Conservation (phyloP, 2,888 invertebrate genomes). For the Rotaria socialis region DNA sequence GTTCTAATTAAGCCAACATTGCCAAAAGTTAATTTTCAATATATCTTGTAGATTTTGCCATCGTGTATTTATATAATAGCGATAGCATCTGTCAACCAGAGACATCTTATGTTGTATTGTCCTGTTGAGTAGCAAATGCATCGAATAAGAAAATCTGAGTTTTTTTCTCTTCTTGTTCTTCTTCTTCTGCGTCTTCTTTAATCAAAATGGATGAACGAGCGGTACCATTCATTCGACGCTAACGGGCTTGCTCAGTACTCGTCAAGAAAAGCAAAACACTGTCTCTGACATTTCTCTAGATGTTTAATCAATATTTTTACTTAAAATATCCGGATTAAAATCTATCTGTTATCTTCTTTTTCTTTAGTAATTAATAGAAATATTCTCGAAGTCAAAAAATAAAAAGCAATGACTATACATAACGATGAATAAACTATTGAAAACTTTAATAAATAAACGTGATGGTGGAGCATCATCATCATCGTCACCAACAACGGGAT, state of each 20-base stretch:
- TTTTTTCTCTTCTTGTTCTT: not conserved
- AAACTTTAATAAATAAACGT: not conserved
- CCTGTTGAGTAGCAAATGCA: not conserved
- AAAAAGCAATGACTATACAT: not conserved
- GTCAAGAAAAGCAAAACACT: not conserved
- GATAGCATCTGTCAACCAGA: not conserved
- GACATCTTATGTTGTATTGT: not conserved
- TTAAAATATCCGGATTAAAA: not conserved
- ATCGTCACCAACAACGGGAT: not conserved
- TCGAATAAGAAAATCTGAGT: not conserved
- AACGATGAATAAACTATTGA: not conserved
- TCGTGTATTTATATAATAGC: not conserved
- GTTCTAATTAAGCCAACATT: too few relatives aligned
- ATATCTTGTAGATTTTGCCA: not conserved
- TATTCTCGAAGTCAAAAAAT: not conserved
- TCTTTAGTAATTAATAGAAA: not conserved
- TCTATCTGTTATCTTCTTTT: not conserved
- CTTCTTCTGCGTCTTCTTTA: not conserved
- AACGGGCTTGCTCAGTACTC: not conserved
- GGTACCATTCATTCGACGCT: conserved; percentile 8
- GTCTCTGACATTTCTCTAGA: not conserved
- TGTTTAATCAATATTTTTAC: not conserved
- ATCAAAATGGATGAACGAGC: conserved; percentile 20
- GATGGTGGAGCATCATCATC: not conserved
- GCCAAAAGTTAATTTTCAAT: not conserved